Conservation (phyloP, 2,113 vertebrate genomes). For the Empidonax traillii region DNA sequence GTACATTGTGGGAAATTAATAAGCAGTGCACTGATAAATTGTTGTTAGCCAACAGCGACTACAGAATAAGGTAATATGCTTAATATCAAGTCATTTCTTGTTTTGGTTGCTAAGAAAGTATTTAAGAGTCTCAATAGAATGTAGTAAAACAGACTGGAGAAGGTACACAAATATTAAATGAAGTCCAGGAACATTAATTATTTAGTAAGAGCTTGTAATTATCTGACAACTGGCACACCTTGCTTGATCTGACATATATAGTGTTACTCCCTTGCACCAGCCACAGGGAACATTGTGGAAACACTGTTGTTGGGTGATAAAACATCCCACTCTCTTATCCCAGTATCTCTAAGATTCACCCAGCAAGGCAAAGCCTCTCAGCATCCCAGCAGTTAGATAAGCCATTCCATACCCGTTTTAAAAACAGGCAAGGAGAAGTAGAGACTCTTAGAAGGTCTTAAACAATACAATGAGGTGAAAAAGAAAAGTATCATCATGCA, state of each 20-base stretch:
- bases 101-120: not conserved
- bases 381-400: not conserved
- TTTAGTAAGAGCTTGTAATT: not conserved
- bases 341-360: not conserved
- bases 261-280: conserved; percentile 1
- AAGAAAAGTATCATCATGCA: not conserved
- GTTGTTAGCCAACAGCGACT: not conserved
- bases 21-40: not conserved
- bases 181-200: not conserved
- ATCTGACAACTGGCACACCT: not conserved
- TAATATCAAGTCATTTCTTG: not conserved
- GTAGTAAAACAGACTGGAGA: not conserved
- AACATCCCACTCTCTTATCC: not conserved
- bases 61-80: not conserved
- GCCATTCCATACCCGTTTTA: not conserved
- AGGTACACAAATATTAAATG: not conserved
- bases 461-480: not conserved
- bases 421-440: not conserved
- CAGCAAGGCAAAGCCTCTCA: not conserved
- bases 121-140: not conserved
- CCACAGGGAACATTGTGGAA: not conserved
- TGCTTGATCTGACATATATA: not conserved
- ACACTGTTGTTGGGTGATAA: not conserved
- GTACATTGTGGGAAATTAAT: conserved; percentile 22
- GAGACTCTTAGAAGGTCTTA: not conserved